Evolutionary conservation across 2,888 invertebrate species (phyloP), one percentile per base, ranked within the genome.

Genomic region (Limnephilus marmoratus): DNA sequence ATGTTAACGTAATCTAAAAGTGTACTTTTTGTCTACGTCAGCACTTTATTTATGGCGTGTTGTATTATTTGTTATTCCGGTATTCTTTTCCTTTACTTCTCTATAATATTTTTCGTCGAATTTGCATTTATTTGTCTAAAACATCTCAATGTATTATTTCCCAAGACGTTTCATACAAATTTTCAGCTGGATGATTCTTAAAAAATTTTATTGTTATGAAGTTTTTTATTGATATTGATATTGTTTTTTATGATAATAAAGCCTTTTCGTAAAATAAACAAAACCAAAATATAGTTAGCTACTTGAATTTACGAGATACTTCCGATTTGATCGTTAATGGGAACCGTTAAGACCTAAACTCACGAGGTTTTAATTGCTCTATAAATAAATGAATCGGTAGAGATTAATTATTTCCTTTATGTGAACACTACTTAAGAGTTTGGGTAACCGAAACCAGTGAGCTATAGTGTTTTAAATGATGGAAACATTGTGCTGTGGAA

Each of bases 41-140:
- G 85, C 85, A 85, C 41, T 85, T 37, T 85, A 85, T 34, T 85
- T 82, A 31, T 82, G 82, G 82, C 82, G 82, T 82, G 34, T 82
- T 82, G 82, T 34, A 3, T 4, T 82, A 34, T 15, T 82, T 82
- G 31, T 34, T 82, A 82, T 82, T 82, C 9, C 18, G 29, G 7
- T 18, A 34, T 82, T 34, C 12, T 34, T 82, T 68, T 24, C 1
- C 9, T 24, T 68, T 9, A n/a, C 68, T 68, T 68, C 68, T 24
- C 11, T 68, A 68, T 68, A 24, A 68, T n/a, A 68, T n/a, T 68
- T 68, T 68, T n/a, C 68, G n/a, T 68, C 7, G 68, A 24, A 68
- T 68, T 68, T 68, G 68, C 68, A 68, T 24, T 82, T 82, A 82
- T 82, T 82, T 31, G 18, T 31, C 68, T 9, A 68, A 68, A 68